phyloP scores from a whole-genome alignment of 2,113 vertebrate genomes.

The Engystomops pustulosus region DNA sequence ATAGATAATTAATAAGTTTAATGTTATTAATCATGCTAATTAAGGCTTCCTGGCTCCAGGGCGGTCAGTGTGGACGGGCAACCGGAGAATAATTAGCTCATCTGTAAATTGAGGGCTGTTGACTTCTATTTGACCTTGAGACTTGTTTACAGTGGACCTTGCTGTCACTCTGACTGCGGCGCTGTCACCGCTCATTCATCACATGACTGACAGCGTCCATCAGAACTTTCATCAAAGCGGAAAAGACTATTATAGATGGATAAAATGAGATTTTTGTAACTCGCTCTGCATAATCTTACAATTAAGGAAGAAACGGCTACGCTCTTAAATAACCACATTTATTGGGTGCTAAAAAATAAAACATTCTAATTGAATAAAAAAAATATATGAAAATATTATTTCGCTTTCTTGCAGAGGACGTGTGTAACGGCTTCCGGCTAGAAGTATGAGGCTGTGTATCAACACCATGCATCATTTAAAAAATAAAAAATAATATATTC shows the following conservation, averaged over 20 bases:
- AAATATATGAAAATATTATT: neutral
- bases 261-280: neutral
- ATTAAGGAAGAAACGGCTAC: neutral
- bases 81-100: constrained; percentile 51
- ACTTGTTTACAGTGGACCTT: constrained; percentile 47
- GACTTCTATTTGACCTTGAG: constrained; percentile 55
- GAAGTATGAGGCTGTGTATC: constrained; percentile 12
- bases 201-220: constrained; percentile 54
- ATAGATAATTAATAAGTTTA: constrained; percentile 58
- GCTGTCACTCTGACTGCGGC: constrained; percentile 40
- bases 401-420: neutral
- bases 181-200: constrained; percentile 34
- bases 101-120: constrained; percentile 48
- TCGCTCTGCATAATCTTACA: neutral
- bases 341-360: neutral
- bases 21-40: constrained; percentile 59
- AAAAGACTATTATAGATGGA: neutral
- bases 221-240: constrained; percentile 30
- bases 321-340: neutral
- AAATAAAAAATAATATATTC: constrained; percentile 33
- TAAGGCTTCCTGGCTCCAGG: constrained; percentile 46
- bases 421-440: neutral
- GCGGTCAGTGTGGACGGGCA: constrained; percentile 43
- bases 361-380: constrained; percentile 15
- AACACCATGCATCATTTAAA: constrained; percentile 19